A percentile compares a stretch with the other conserved stretches of the same genome.
Evolutionary conservation across 2,113 vertebrate genomes (phyloP).

Genomic region (Vulpes vulpes): DNA sequence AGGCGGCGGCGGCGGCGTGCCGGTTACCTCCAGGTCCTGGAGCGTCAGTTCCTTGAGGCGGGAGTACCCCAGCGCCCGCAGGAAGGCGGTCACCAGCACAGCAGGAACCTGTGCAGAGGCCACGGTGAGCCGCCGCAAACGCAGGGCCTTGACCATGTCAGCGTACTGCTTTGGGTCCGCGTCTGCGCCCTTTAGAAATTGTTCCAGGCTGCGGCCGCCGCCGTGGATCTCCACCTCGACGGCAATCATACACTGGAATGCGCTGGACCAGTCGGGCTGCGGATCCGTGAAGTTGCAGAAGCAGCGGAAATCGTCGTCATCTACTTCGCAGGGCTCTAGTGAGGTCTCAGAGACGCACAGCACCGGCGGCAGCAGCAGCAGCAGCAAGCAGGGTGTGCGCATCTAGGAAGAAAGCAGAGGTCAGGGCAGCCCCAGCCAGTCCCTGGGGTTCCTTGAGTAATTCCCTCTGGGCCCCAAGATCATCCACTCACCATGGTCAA

Average conservation of each 20-base stretch:
- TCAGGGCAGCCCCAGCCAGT: background rate
- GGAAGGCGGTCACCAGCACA: slow-evolving; percentile 68
- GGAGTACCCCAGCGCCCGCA: slow-evolving; percentile 82
- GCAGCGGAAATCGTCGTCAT: slow-evolving; percentile 69
- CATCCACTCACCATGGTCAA: slow-evolving; percentile 69
- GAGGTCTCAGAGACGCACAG: background rate
- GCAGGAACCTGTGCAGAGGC: slow-evolving; percentile 79
- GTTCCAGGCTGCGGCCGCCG: slow-evolving; percentile 82
- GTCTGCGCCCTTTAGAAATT: slow-evolving; percentile 48
- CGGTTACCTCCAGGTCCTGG: slow-evolving; percentile 79
- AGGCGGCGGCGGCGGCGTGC: background rate
- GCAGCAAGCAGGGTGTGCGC: background rate
- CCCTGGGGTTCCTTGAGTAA: background rate
- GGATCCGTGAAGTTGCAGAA: slow-evolving; percentile 83
- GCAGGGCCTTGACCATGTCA: slow-evolving; percentile 50
- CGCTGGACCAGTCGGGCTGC: background rate
- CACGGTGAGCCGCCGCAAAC: slow-evolving; percentile 80
- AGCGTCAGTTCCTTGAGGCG: slow-evolving; percentile 83
- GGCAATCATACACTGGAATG: slow-evolving; percentile 80
- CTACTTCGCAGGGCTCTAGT: slow-evolving; percentile 64
- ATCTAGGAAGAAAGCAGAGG: slow-evolving; percentile 47
- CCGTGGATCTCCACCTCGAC: slow-evolving; percentile 82
- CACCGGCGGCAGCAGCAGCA: background rate
- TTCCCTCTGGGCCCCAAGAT: background rate
- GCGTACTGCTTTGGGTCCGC: rapidly evolving